Percentiles rank a stretch among this genome's conserved stretches.
phyloP scores from a whole-genome alignment of 2,113 vertebrate genomes.

The Sitta europaea region DNA sequence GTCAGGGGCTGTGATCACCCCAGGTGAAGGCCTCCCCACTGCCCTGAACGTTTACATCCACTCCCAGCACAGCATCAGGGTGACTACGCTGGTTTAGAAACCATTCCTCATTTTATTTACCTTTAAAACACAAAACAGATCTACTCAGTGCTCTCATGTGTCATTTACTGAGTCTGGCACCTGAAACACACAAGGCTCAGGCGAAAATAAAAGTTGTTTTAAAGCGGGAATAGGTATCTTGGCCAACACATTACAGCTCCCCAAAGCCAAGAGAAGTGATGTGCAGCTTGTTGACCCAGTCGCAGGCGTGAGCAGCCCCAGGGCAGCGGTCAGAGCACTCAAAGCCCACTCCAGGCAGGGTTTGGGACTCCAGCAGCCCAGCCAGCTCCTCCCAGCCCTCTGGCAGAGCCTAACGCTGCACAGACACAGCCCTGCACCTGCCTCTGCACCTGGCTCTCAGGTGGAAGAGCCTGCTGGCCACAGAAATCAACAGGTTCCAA shows the following conservation, averaged over 20 bases:
- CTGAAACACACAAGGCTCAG: not conserved
- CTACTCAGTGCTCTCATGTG: fast-evolving
- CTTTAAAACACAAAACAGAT: not conserved
- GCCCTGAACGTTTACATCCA: fast-evolving
- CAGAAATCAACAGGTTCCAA: not conserved
- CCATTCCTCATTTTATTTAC: not conserved
- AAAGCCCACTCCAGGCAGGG: too few relatives aligned
- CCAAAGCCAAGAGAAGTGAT: not conserved
- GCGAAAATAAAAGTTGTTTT: fast-evolving
- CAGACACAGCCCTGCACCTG: not conserved
- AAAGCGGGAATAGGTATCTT: not conserved
- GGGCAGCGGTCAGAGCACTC: not conserved
- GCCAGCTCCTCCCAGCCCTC: not conserved
- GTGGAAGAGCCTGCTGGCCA: not conserved
- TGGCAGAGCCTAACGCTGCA: not conserved
- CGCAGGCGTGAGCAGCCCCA: not conserved
- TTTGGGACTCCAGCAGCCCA: not conserved
- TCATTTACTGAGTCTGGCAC: not conserved
- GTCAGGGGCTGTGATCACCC: not conserved
- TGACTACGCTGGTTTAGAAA: not conserved
- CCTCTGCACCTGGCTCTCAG: not conserved
- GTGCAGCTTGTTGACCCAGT: not conserved
- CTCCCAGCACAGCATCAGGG: not conserved
- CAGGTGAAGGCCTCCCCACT: not conserved
- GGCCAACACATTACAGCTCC: not conserved